These are phyloP conservation scores for Zosterops lateralis DNA, from an alignment of 2,113 vertebrate species.

Conservation along the genomic window DNA sequence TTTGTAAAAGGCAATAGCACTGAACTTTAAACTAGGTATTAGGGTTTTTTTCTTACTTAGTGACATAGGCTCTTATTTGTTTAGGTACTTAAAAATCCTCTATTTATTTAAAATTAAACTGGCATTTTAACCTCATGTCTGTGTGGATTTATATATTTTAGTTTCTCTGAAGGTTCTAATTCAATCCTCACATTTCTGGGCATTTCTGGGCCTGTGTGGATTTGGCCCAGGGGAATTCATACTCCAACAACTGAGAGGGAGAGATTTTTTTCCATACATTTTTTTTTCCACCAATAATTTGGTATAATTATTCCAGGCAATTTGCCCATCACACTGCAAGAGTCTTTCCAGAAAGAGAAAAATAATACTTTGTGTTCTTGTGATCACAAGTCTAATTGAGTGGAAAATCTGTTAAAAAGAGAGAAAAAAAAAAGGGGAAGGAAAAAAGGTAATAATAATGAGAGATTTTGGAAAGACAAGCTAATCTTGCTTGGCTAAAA, in stretches of 20 bases:
- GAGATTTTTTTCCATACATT: constrained; percentile 30
- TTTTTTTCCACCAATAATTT: constrained; percentile 62
- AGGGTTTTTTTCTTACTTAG: too few species aligned
- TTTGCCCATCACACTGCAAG: constrained; percentile 74
- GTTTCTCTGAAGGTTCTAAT: too few species aligned
- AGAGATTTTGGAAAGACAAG: constrained; percentile 37
- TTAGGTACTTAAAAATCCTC: too few species aligned
- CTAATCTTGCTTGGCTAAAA: constrained; percentile 58
- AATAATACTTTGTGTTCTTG: constrained; percentile 75
- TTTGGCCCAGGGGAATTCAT: too few species aligned
- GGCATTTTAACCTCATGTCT: too few species aligned
- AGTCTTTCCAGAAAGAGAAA: constrained; percentile 77
- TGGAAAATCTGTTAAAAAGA: constrained; percentile 74
- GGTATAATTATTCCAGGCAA: constrained; percentile 79
- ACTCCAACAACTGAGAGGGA: constrained; percentile 25
- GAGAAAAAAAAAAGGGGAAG: not conserved
- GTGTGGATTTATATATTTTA: too few species aligned
- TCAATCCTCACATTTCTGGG: too few species aligned
- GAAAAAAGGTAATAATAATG: not conserved
- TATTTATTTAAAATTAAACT: too few species aligned
- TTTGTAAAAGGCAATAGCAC: too few species aligned
- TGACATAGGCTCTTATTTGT: too few species aligned
- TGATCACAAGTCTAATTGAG: constrained; percentile 80
- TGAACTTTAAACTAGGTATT: too few species aligned
- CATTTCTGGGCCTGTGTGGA: too few species aligned